These are phyloP conservation scores for Drosophila novamexicana DNA, from an alignment of 1,140 invertebrate genomes.

Conservation along the genomic window DNA sequence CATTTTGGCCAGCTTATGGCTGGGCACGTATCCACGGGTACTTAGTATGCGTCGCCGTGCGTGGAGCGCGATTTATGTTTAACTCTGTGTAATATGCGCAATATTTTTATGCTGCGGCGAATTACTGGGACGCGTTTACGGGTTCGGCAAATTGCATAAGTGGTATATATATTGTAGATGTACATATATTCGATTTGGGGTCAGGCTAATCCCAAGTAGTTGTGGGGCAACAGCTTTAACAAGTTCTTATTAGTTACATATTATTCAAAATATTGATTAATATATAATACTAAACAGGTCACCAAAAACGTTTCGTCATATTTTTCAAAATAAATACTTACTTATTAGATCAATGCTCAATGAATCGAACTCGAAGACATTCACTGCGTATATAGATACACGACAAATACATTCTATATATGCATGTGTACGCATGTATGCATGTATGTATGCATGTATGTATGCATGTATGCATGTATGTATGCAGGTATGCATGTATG, in stretches of 20 bases:
- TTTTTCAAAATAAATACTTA: no score
- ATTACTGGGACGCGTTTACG: slow-evolving; percentile 33
- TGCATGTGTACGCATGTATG: no score
- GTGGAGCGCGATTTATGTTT: slow-evolving; percentile 54
- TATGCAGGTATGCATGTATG: no score
- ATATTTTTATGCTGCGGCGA: slow-evolving; percentile 64
- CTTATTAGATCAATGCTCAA: no score
- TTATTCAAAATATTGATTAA: neutral
- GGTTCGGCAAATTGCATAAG: slow-evolving; percentile 23
- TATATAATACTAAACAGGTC: no score
- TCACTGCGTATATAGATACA: no score
- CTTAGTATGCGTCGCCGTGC: slow-evolving; percentile 57
- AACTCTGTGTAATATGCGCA: slow-evolving; percentile 59
- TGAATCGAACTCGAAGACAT: no score
- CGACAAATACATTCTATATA: no score
- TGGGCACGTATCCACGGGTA: slow-evolving; percentile 41
- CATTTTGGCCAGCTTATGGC: slow-evolving; percentile 7
- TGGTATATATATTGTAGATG: neutral
- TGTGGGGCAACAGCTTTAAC: neutral
- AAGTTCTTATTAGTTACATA: neutral
- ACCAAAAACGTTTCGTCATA: no score
- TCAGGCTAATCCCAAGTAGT: neutral
- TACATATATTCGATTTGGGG: neutral
- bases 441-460: no score
- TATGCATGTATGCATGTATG: no score